Percentiles rank a stretch among this genome's conserved stretches.
Evolutionary conservation across 1,140 invertebrate genomes (phyloP).

Genomic region (Drosophila serrata): DNA sequence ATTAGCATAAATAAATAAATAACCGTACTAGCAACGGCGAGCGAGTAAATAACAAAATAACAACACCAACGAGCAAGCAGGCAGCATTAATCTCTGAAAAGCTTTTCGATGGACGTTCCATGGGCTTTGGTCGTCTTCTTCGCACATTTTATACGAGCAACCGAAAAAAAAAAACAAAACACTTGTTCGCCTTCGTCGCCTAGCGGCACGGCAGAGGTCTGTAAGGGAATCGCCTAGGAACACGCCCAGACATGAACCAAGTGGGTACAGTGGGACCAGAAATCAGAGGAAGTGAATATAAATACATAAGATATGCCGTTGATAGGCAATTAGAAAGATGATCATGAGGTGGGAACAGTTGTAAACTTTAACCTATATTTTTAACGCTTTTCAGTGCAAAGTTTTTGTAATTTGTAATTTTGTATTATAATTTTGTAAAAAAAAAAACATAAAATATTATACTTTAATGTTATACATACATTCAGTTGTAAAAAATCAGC

Average conservation of each 20-base stretch:
- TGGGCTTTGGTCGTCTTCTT: slow-evolving; percentile 39
- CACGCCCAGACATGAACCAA: slow-evolving; percentile 25
- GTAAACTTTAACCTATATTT: no score
- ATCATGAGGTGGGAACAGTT: no score
- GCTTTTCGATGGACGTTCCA: slow-evolving; percentile 56
- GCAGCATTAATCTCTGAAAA: slow-evolving; percentile 57
- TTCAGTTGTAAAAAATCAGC: no score
- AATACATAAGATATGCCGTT: no score
- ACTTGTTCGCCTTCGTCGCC: slow-evolving; percentile 50
- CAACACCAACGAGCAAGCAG: slow-evolving; percentile 29
- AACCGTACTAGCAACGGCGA: slow-evolving; percentile 61
- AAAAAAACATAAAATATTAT: no score
- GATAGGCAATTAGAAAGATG: no score
- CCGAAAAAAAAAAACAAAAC: no score
- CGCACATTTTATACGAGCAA: slow-evolving; percentile 18
- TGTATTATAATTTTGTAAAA: no score
- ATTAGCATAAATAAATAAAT: slow-evolving; percentile 84
- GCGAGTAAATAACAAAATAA: slow-evolving; percentile 63
- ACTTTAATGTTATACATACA: no score
- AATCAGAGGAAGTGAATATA: neutral
- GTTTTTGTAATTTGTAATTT: no score
- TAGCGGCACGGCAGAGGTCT: slow-evolving; percentile 30
- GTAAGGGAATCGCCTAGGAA: slow-evolving; percentile 33
- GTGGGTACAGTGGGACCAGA: slow-evolving; percentile 40
- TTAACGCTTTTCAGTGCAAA: no score